Conservation (phyloP, 35 echinoderm and acorn worm species). For the Strongylocentrotus purpuratus region DNA sequence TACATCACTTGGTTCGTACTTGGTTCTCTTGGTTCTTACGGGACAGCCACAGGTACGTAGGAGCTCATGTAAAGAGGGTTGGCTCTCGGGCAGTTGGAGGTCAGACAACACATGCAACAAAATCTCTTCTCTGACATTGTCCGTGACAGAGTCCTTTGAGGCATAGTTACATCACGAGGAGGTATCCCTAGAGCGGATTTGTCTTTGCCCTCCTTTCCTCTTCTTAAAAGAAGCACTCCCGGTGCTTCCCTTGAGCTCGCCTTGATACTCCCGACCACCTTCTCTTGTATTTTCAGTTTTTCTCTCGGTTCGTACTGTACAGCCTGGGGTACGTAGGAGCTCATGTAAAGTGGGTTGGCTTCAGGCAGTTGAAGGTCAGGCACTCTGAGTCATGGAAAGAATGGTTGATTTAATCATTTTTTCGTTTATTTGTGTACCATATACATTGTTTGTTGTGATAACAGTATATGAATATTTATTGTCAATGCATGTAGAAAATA, state of each 20-base stretch:
- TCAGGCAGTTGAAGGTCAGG: conserved; percentile 58
- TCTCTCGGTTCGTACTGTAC: conserved; percentile 57
- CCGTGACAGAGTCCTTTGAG: too few species aligned
- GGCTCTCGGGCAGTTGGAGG: too few species aligned
- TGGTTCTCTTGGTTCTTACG: too few species aligned
- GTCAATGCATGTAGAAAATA: background rate
- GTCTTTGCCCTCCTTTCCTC: conserved; percentile 17
- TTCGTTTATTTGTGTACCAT: too few species aligned
- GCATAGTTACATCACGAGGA: background rate
- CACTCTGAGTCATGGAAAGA: conserved; percentile 16
- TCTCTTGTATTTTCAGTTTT: conserved; percentile 59
- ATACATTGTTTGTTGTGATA: background rate
- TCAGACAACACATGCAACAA: too few species aligned
- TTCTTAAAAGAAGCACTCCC: conserved; percentile 5
- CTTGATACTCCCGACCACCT: conserved; percentile 37
- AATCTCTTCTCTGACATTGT: too few species aligned
- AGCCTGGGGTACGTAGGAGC: conserved; percentile 50
- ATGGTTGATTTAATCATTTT: background rate
- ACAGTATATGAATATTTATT: background rate
- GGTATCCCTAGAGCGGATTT: background rate
- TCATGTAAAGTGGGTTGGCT: conserved; percentile 33
- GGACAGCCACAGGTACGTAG: too few species aligned
- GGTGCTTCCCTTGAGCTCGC: background rate
- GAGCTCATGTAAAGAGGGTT: too few species aligned
- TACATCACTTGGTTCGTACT: too few species aligned